Evolutionary conservation across 2,797 vertebrate genomes (phyloP).

Genomic region (Crotalus adamanteus): DNA sequence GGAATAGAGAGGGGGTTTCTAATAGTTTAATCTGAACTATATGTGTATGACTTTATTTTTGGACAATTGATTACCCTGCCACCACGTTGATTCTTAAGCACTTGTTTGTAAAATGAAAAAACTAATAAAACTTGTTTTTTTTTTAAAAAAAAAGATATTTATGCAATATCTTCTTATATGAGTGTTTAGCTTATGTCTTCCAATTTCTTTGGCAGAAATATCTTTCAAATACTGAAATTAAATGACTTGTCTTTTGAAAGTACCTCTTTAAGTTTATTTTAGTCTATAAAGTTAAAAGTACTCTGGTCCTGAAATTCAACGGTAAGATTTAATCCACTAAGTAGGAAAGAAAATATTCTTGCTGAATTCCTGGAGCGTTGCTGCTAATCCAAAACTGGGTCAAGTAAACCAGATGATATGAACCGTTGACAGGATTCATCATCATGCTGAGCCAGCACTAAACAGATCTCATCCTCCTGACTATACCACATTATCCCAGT

Average conservation of each 20-base stretch:
- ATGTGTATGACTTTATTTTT: too few relatives aligned
- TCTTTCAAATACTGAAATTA: background rate
- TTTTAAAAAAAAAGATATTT: too few relatives aligned
- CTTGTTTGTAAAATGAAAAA: too few relatives aligned
- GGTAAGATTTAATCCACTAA: background rate
- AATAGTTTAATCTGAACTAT: too few relatives aligned
- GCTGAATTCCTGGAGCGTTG: background rate
- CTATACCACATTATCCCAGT: background rate
- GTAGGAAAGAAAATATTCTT: background rate
- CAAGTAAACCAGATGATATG: background rate
- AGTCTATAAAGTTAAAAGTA: background rate
- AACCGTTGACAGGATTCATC: background rate
- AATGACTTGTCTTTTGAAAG: background rate
- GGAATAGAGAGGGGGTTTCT: too few relatives aligned
- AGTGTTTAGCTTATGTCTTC: background rate
- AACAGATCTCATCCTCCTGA: background rate
- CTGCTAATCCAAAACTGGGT: background rate
- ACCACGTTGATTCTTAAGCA: too few relatives aligned
- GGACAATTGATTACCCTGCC: too few relatives aligned
- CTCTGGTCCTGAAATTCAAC: background rate
- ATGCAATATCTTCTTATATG: background rate
- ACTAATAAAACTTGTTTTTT: too few relatives aligned
- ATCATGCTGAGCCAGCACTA: background rate
- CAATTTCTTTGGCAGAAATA: background rate
- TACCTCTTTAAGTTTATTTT: background rate